Conservation (phyloP, 2,797 vertebrate genomes). For the Pseudomugil tenellus region DNA sequence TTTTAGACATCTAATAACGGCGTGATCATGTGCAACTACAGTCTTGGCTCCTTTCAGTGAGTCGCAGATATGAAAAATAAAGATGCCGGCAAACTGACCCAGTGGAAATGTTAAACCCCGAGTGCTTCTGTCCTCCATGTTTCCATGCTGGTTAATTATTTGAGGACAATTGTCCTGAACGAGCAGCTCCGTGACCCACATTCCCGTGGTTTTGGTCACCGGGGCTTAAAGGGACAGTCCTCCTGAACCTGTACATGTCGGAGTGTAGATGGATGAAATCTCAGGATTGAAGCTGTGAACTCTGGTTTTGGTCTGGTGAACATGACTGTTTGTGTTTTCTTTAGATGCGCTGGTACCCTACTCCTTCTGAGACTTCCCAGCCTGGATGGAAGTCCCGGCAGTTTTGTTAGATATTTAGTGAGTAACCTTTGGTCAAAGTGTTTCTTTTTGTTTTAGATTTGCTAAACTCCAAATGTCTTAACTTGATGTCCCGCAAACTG, state of each 20-base stretch:
- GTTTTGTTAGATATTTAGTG: conserved; percentile 94
- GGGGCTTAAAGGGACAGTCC: conserved; percentile 66
- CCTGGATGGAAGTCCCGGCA: conserved; percentile 99
- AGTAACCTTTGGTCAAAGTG: conserved; percentile 80
- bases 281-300: conserved; percentile 33
- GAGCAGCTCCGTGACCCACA: conserved; percentile 61
- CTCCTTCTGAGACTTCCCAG: conserved; percentile 92
- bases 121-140: conserved; percentile 44
- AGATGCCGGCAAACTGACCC: conserved; percentile 23
- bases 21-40: conserved; percentile 1
- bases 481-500: conserved; percentile 30
- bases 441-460: conserved; percentile 19
- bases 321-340: conserved; percentile 74
- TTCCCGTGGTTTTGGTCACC: conserved; percentile 63
- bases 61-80: conserved; percentile 36
- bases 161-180: conserved; percentile 57
- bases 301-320: conserved; percentile 56
- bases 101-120: conserved; percentile 63
- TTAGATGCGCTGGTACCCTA: conserved; percentile 99
- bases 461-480: conserved; percentile 8
- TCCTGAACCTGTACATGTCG: conserved; percentile 31
- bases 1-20: conserved; percentile 23
- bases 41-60: conserved; percentile 3
- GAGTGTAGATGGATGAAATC: conserved; percentile 28
- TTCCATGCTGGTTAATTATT: conserved; percentile 70